Evolutionary conservation across 1,140 invertebrate genomes (phyloP), one percentile per base, ranked within the genome.

Genomic region (Hirudo medicinalis): DNA sequence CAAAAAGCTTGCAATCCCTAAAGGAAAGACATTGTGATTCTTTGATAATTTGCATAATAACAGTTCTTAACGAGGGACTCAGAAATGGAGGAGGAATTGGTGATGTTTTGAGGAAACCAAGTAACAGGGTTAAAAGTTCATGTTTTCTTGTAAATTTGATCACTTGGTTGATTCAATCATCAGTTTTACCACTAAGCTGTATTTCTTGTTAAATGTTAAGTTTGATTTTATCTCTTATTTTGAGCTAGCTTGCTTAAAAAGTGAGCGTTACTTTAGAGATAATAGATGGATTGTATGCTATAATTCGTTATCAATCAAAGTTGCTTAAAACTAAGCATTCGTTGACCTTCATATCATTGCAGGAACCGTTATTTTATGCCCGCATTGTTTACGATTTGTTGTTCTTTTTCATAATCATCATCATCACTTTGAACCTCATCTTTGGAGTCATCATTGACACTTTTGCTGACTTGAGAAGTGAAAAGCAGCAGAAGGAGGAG

Each of bases 381-480:
- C 86, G 95, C 77, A 94, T 99, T 53, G 87, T 99, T 43, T 99
- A 99, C 82, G 96, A 99, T 83, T 83, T 99, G 66, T 86, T 97
- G 20, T 99, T 99, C 88, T 99, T 93, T 89, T 98, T 99, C 85
- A 91, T 99, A 76, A 91, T 99, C 73, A 99, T 99, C 80, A 96
- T 99, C 86, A 99, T 99, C 78, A 92, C 98, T 67, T 85, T 99
- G 74, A 99, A 99, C 84, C 87, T 99, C 32, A 99, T 99, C 82
- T 99, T 99, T 87, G 96, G 97, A 91, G 96, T 99, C 68, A 99
- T 99, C 81, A 99, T 99, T 79, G 97, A 99, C 82, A 99, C 96
- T 0, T 99, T 99, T 84, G 97, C 96, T 69, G 96, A 99, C 85
- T 86, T 99, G 69, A 90, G 97, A 85, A 94, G 91, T 77, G 97